phyloP scores from a whole-genome alignment of 2,888 invertebrate genomes.

The Tinea pellionella region DNA sequence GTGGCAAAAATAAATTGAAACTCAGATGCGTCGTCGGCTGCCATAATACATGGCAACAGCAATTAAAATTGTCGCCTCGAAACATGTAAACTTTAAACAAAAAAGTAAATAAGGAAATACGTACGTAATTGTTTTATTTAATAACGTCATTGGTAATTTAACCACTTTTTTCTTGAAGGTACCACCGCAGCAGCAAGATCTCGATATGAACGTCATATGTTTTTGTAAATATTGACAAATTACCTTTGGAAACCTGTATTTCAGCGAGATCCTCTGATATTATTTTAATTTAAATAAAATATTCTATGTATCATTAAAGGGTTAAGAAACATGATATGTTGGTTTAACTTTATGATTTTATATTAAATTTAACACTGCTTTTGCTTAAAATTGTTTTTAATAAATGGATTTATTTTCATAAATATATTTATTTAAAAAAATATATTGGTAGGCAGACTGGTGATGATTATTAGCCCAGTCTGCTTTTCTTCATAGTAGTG shows the following conservation, averaged over 20 bases:
- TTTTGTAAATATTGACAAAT: constrained; percentile 6
- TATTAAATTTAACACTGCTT: too few species aligned
- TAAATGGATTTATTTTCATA: too few species aligned
- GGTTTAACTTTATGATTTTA: too few species aligned
- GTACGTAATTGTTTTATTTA: neutral
- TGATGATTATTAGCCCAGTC: too few species aligned
- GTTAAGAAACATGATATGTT: neutral
- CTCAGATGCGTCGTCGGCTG: neutral
- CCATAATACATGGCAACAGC: neutral
- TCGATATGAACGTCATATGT: neutral
- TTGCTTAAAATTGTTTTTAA: too few species aligned
- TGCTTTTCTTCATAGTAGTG: too few species aligned
- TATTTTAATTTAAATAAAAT: neutral
- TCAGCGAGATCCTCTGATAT: neutral
- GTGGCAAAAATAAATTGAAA: neutral
- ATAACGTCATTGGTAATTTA: constrained; percentile 4
- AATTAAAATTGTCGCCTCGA: neutral
- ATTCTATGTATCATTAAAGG: too few species aligned
- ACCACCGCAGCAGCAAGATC: neutral
- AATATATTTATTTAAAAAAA: too few species aligned
- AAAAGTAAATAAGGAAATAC: constrained; percentile 8
- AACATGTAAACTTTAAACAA: neutral
- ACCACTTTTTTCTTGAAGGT: neutral
- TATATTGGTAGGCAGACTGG: too few species aligned
- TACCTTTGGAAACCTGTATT: neutral